A percentile compares a stretch with the other conserved stretches of the same genome.
These are phyloP conservation scores for Xenopus petersii DNA, from an alignment of 2,797 vertebrate species.

Conservation along the genomic window DNA sequence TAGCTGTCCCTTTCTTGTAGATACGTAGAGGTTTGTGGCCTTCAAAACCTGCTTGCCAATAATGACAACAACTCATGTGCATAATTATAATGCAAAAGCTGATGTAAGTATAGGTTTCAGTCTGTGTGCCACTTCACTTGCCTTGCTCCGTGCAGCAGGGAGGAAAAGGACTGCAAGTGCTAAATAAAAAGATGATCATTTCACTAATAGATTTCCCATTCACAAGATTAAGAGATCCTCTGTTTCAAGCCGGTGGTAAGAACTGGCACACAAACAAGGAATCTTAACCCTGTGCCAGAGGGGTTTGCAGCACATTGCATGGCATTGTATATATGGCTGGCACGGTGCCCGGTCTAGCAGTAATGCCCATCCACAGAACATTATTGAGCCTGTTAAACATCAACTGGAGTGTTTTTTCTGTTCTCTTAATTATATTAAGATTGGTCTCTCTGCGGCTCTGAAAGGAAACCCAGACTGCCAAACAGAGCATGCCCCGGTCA, in stretches of 20 bases:
- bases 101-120: too few relatives aligned
- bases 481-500: not conserved
- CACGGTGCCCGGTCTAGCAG: not conserved
- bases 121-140: too few relatives aligned
- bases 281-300: not conserved
- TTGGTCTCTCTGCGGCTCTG: too few relatives aligned
- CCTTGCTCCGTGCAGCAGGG: too few relatives aligned
- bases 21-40: too few relatives aligned
- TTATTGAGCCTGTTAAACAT: slow-evolving; percentile 6
- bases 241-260: not conserved
- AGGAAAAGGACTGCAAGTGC: too few relatives aligned
- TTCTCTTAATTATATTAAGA: not conserved
- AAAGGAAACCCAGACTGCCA: not conserved
- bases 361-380: slow-evolving; percentile 1
- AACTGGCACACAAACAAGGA: not conserved
- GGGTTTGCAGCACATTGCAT: not conserved
- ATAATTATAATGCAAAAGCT: too few relatives aligned
- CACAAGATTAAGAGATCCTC: not conserved
- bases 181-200: too few relatives aligned
- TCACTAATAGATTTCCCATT: not conserved
- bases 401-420: not conserved
- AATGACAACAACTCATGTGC: too few relatives aligned
- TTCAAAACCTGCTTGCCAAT: too few relatives aligned
- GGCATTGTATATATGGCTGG: not conserved
- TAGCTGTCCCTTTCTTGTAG: too few relatives aligned